Base-by-base conservation (phyloP, 2,888 invertebrate genomes). In the Agrotis clavis region DNA sequence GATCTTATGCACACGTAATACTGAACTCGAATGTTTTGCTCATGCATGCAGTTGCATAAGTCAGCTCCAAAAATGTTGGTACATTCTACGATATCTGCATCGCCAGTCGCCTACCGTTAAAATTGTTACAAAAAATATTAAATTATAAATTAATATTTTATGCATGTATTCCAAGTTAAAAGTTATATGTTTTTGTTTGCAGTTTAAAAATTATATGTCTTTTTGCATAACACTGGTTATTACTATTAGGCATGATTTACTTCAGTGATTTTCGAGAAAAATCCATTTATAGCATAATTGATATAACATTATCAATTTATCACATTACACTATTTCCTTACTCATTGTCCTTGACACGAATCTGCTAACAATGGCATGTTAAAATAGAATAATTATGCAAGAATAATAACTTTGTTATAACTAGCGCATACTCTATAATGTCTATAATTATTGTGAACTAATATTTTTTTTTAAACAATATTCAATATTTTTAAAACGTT, bases 261-360 rank as follows among this genome's bases (percentile, higher is more conserved):
- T 16, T n/a, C 30, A n/a, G 18, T 18, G n/a, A 57, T 57, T n/a
- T 56, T 66, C 9, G 5, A 19, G 48, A 48, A 45, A 50, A 64
- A 18, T 16, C 18, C 14, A 65, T 30, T 30, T 13, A n/a, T 25
- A 35, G 19, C 25, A 19, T 48, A 66, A 66, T 50, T 54, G 11
- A 51, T 64, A 64, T 48, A 50, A 60, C 18, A 56, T 56, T 30
- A 57, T 35, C 6, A 11, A 59, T 60, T 74, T 54, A 70, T 80
- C 45, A 63, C 57, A 57, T n/a, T 35, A 41, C 18, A 63, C 53
- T 72, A 71, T 48, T 71, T 67, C 77, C 77, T 61, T 53, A 68
- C 21, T 51, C 13, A n/a, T 4, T 68, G 78, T 68, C 82, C 79
- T 72, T 79, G 79, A 72, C 82, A 82, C 16, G 19, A 59, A 62